A percentile compares a stretch with the other conserved stretches of the same genome.
Conservation (phyloP, 2,113 vertebrate genomes). For the Aramus guarauna region DNA sequence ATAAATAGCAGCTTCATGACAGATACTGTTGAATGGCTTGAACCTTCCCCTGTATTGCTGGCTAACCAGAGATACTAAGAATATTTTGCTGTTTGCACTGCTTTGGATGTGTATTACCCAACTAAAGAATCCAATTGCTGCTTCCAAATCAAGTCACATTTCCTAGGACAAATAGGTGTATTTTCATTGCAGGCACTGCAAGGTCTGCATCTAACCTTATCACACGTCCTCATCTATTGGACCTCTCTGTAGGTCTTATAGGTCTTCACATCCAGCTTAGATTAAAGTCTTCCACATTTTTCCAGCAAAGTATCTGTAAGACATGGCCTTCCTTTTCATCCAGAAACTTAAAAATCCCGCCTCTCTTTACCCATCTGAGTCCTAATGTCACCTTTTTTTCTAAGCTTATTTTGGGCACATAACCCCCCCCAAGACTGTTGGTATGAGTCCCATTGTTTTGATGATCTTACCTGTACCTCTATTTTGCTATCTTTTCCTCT, state of each 20-base stretch:
- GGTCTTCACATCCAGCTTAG: neutral
- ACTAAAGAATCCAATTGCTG: neutral
- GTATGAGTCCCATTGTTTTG: neutral
- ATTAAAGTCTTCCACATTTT: neutral
- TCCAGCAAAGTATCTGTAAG: neutral
- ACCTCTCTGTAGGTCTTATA: neutral
- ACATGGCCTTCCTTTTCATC: neutral
- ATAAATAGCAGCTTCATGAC: conserved; percentile 40
- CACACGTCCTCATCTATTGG: neutral
- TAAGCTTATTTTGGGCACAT: neutral
- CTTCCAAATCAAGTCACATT: neutral
- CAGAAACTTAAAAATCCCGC: neutral
- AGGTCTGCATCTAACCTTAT: neutral
- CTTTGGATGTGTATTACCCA: neutral
- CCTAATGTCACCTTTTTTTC: neutral
- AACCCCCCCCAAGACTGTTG: neutral
- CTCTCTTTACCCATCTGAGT: neutral
- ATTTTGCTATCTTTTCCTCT: neutral
- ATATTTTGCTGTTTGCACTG: neutral
- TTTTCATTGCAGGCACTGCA: neutral
- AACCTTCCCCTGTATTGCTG: neutral
- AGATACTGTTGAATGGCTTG: conserved; percentile 11
- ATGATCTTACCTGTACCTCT: neutral
- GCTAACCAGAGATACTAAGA: neutral
- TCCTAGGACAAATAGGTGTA: neutral